Conservation (phyloP, 2,113 vertebrate genomes). For the Verasper variegatus region DNA sequence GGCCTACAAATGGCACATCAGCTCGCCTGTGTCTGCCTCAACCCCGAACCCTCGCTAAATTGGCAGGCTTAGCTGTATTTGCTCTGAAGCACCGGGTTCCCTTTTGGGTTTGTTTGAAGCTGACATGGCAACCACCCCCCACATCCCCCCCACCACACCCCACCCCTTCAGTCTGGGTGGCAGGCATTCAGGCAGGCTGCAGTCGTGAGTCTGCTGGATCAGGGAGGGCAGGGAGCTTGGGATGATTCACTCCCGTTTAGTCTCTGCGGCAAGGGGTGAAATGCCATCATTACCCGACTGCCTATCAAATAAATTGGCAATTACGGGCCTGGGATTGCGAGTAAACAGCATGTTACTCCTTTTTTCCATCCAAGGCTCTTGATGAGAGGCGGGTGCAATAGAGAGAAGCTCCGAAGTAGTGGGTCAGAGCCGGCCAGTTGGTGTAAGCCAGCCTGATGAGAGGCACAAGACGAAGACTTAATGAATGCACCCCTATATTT, state of each 20-base stretch:
- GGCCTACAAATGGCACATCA: constrained; percentile 92
- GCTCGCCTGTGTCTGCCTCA: constrained; percentile 81
- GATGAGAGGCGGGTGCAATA: constrained; percentile 86
- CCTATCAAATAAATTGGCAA: constrained; percentile 99
- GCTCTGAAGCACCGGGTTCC: constrained; percentile 88
- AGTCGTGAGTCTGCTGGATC: constrained; percentile 88
- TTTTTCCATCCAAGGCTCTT: constrained; percentile 77
- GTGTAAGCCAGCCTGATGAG: constrained; percentile 85
- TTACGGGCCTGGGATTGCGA: constrained; percentile 94
- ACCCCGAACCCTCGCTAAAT: constrained; percentile 86
- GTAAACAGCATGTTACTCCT: constrained; percentile 93
- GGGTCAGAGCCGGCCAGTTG: constrained; percentile 83
- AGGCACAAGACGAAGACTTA: constrained; percentile 83
- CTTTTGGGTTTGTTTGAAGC: constrained; percentile 85
- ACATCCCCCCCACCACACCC: constrained; percentile 38
- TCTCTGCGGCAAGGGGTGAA: constrained; percentile 93
- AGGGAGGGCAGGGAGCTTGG: constrained; percentile 84
- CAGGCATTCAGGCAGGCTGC: constrained; percentile 80
- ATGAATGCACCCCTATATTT: constrained; percentile 81
- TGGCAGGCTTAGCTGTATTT: constrained; percentile 89
- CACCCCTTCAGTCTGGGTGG: constrained; percentile 76
- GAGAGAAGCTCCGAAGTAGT: constrained; percentile 83
- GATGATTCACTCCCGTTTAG: constrained; percentile 93
- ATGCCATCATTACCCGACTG: constrained; percentile 99
- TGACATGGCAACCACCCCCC: constrained; percentile 76